These are phyloP conservation scores for Tympanoctomys barrerae DNA, from an alignment of 2,797 vertebrate species.

Conservation along the genomic window DNA sequence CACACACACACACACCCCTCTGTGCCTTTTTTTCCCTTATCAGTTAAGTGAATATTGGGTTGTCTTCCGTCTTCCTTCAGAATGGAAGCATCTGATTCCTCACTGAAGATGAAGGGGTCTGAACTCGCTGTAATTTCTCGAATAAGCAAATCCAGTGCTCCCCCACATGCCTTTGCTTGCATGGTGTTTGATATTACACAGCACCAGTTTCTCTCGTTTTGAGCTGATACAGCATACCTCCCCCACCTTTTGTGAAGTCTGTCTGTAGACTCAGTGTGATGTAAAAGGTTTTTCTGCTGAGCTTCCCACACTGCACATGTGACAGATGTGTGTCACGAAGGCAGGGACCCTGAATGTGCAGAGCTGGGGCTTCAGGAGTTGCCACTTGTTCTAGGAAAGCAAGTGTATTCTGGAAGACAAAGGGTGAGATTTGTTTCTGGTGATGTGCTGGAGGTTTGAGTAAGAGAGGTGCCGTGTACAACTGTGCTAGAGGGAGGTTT, in stretches of 20 bases:
- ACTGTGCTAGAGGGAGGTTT: background rate
- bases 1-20: background rate
- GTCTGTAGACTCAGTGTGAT: background rate
- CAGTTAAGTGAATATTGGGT: background rate
- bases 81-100: background rate
- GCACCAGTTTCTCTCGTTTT: background rate
- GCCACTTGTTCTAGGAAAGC: too few species aligned
- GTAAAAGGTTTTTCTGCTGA: background rate
- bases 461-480: background rate
- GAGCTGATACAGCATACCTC: background rate
- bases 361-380: background rate
- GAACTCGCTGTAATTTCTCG: background rate
- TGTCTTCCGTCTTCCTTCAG: background rate
- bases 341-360: rapidly evolving
- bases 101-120: background rate
- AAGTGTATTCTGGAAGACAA: background rate
- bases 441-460: background rate
- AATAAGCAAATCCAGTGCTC: background rate
- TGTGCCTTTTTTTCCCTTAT: background rate
- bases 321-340: background rate
- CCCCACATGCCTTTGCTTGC: rapidly evolving
- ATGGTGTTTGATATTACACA: background rate
- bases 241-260: too few species aligned
- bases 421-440: background rate
- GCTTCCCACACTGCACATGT: background rate